Evolutionary conservation across 2,797 vertebrate species (phyloP).

Genomic region (Etheostoma perlongum): DNA sequence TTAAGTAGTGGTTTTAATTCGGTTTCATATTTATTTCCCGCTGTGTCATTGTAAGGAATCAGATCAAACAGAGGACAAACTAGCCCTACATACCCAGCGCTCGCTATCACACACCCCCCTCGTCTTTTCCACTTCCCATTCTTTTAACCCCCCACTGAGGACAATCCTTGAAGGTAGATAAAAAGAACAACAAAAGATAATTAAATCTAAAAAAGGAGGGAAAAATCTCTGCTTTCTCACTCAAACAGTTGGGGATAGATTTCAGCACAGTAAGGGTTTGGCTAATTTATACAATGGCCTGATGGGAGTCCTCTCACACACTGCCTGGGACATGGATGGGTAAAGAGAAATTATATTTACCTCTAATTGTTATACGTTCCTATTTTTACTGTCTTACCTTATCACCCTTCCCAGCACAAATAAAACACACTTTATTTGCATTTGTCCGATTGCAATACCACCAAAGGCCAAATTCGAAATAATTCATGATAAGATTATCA

Average conservation of each 20-base stretch:
- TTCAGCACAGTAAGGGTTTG: slow-evolving; percentile 83
- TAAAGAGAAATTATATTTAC: slow-evolving; percentile 64
- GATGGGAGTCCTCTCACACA: slow-evolving; percentile 82
- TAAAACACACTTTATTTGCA: slow-evolving; percentile 64
- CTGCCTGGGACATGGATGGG: slow-evolving; percentile 72
- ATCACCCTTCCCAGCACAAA: slow-evolving; percentile 59
- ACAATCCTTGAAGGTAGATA: slow-evolving; percentile 87
- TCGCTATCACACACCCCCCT: slow-evolving; percentile 75
- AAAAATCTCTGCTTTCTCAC: slow-evolving; percentile 78
- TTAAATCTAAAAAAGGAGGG: slow-evolving; percentile 85
- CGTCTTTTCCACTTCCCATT: slow-evolving; percentile 84
- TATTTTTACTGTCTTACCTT: slow-evolving; percentile 65
- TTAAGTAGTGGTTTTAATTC: slow-evolving; percentile 78
- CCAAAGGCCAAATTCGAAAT: slow-evolving; percentile 51
- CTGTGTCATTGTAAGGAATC: slow-evolving; percentile 83
- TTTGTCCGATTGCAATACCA: slow-evolving; percentile 57
- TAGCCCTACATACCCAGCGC: slow-evolving; percentile 73
- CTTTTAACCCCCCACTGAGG: slow-evolving; percentile 85
- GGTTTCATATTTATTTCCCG: slow-evolving; percentile 85
- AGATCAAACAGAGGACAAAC: slow-evolving; percentile 83
- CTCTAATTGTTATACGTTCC: slow-evolving; percentile 64
- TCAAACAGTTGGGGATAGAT: slow-evolving; percentile 86
- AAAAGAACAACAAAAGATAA: slow-evolving; percentile 87
- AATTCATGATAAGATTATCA: slow-evolving; percentile 71
- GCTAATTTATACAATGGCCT: slow-evolving; percentile 80